A percentile compares a stretch with the other conserved stretches of the same genome.
These are phyloP conservation scores for Aethina tumida DNA, from an alignment of 1,140 invertebrate genomes.

Conservation along the genomic window DNA sequence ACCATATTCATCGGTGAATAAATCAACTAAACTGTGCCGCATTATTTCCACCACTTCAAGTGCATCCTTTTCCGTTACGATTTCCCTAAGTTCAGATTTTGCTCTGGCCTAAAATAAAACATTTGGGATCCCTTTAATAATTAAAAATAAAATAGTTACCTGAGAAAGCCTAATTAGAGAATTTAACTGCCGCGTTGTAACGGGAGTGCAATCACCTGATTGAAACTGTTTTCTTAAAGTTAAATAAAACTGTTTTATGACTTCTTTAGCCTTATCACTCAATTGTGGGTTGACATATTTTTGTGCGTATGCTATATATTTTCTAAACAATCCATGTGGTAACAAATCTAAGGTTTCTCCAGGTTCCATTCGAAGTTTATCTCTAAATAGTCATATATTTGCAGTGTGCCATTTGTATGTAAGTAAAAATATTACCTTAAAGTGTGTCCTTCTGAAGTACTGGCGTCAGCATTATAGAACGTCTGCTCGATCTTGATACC, in stretches of 20 bases:
- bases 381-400: slow-evolving; percentile 13
- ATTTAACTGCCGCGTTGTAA: slow-evolving; percentile 78
- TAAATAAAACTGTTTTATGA: slow-evolving; percentile 75
- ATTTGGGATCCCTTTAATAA: neutral
- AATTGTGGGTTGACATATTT: slow-evolving; percentile 81
- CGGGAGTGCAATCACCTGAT: slow-evolving; percentile 44
- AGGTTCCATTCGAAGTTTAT: slow-evolving; percentile 17
- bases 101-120: slow-evolving; percentile 64
- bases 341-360: slow-evolving; percentile 58
- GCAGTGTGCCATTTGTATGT: neutral
- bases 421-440: slow-evolving; percentile 29
- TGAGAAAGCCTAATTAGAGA: slow-evolving; percentile 81
- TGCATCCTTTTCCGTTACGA: slow-evolving; percentile 71
- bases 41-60: slow-evolving; percentile 79
- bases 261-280: slow-evolving; percentile 52
- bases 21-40: slow-evolving; percentile 69
- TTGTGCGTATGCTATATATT: slow-evolving; percentile 86
- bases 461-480: slow-evolving; percentile 11
- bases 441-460: slow-evolving; percentile 15
- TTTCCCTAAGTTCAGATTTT: slow-evolving; percentile 70
- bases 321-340: slow-evolving; percentile 65
- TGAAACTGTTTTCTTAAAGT: slow-evolving; percentile 62
- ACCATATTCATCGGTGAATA: slow-evolving; percentile 59
- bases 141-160: too few species aligned
- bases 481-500: slow-evolving; percentile 33